Base-by-base conservation (phyloP, 2,113 vertebrate genomes). In the Passer montanus region DNA sequence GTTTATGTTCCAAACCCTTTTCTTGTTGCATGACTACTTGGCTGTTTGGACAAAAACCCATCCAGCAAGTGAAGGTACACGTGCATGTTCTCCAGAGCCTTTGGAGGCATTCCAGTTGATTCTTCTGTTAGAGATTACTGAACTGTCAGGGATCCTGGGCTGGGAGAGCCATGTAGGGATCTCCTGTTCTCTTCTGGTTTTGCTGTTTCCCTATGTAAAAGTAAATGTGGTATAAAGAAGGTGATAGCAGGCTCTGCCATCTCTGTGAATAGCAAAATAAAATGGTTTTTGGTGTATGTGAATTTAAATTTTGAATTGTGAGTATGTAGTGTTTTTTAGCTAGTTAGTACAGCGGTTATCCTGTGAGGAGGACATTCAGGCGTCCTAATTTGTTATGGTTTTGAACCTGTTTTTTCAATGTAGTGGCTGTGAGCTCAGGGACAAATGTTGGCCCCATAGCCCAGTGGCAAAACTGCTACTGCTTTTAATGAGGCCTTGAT, bases 31-130 rank as follows among this genome's bases (percentile, higher is more conserved):
- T 26, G 21, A 37, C n/a, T 55, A 0, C 39, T 72, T 72, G 23
- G 7, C n/a, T 89, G 0, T 43, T 58, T 63, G 19, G 17, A 23
- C 41, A 33, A 8, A 14, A 9, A 0, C 1, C 4, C 5, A 19
- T 5, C 2, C n/a, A 33, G 12, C n/a, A 3, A 2, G 13, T 76
- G 49, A 31, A 67, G 50, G 30, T 35, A 59, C n/a, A 68, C 20
- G 10, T 69, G 13, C 35, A 1, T 11, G 10, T 31, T 30, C 69
- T 80, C 13, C 19, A 62, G 82, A 55, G 30, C 13, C 60, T 63
- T 0, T 37, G 21, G 70, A 72, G 15, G 30, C 19, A 4, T 60
- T 44, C 18, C 21, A 30, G 23, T 82, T 49, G 6, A 15, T 72
- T n/a, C 21, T 31, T 74, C 33, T 78, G 3, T 35, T 60, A 26